Evolutionary conservation across 2,888 invertebrate genomes (phyloP), one percentile per base, ranked within the genome.

Genomic region (Andrena marginata): DNA sequence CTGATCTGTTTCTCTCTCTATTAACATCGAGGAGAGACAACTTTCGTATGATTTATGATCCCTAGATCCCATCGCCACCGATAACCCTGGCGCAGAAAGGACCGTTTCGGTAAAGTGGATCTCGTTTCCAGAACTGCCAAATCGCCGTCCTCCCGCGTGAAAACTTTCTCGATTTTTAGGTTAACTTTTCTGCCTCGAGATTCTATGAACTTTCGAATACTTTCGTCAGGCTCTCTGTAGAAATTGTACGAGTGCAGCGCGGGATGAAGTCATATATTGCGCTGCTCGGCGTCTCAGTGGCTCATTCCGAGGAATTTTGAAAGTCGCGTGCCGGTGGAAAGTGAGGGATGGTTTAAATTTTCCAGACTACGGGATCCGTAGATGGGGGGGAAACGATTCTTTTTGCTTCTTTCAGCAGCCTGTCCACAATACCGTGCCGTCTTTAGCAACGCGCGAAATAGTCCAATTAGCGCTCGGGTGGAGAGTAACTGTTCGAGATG

Each of bases 101-200:
- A 5, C 42, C 31, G 4, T 76, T 54, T 56, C 56, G 26, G 33
- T 59, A 26, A 69, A 62, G 56, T 72, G 56, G 16, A 80, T 59
- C 84, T 80, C 73, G 78, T 81, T 84, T 77, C 49, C 74, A 2
- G 42, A n/a, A 4, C 56, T 70, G 74, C 84, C 69, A 42, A 74
- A 79, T 85, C 20, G 59, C 26, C 31, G 65, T 72, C 31, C 59
- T 42, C 29, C 35, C 60, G 51, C 71, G 62, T 13, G 72, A 73
- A 49, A 59, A 83, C 84, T 84, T 84, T 80, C 80, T 80, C 84
- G 79, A 80, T 73, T 80, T 69, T 80, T 73, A 64, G 49, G 60
- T 73, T 79, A 64, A 70, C 10, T 64, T 73, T 73, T 70, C 81
- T 69, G 59, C 60, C 33, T 7, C 16, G 2, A 10, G 23, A 78